A percentile compares a stretch with the other conserved stretches of the same genome.
These are phyloP conservation scores for Ailurus styani DNA, from an alignment of 2,113 vertebrate species.

Conservation along the genomic window DNA sequence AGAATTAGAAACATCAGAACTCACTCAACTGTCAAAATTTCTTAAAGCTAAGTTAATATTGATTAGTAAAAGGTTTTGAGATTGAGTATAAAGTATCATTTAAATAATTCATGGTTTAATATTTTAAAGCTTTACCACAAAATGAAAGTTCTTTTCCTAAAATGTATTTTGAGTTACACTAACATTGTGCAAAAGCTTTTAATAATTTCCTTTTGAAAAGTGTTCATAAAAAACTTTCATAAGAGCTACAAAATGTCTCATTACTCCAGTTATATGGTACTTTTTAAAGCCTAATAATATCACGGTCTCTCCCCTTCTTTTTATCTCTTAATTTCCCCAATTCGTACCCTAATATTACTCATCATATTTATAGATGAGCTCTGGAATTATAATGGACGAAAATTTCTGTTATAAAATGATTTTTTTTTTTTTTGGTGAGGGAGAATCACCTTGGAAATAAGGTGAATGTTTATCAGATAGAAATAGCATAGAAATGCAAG, in stretches of 20 bases:
- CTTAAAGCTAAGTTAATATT: background rate
- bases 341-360: conserved; percentile 22
- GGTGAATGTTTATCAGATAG: conserved; percentile 5
- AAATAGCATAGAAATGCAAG: background rate
- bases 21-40: background rate
- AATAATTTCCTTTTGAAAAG: conserved; percentile 39
- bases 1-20: background rate
- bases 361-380: background rate
- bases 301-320: background rate
- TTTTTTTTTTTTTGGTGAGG: background rate
- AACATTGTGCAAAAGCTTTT: conserved; percentile 48
- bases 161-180: conserved; percentile 28
- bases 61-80: background rate
- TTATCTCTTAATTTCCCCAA: background rate
- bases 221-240: background rate
- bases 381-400: background rate
- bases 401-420: background rate
- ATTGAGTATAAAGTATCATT: background rate
- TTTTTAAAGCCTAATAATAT: conserved; percentile 33
- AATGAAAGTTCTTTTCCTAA: conserved; percentile 8
- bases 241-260: conserved; percentile 43
- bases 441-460: conserved; percentile 32
- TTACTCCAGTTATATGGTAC: background rate
- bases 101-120: conserved; percentile 17
- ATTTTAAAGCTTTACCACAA: background rate